Percentiles rank a stretch among this genome's conserved stretches.
phyloP scores from a whole-genome alignment of 1,140 invertebrate genomes.

The Atopsyche davidsoni region DNA sequence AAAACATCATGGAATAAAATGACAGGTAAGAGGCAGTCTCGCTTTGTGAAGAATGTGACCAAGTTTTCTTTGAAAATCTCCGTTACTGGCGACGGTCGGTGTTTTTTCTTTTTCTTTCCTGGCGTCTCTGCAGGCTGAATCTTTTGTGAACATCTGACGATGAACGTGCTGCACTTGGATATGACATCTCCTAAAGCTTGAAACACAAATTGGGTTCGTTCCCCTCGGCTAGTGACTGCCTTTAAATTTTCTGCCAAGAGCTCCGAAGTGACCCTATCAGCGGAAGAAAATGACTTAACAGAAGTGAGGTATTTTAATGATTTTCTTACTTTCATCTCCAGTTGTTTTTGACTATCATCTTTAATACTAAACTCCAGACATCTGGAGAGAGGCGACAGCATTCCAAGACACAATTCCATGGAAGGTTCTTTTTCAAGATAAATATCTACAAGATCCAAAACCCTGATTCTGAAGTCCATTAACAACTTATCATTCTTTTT shows the following conservation, averaged over 20 bases:
- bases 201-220: slow-evolving; percentile 55
- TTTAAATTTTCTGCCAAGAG: slow-evolving; percentile 53
- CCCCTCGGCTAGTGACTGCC: slow-evolving; percentile 57
- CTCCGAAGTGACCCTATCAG: slow-evolving; percentile 50
- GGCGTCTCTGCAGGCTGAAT: slow-evolving; percentile 31
- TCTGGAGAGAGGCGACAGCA: slow-evolving; percentile 59
- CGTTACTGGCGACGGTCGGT: slow-evolving; percentile 36
- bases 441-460: slow-evolving; percentile 63
- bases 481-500: slow-evolving; percentile 57
- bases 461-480: slow-evolving; percentile 63
- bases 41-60: slow-evolving; percentile 53
- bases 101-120: slow-evolving; percentile 37
- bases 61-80: slow-evolving; percentile 50
- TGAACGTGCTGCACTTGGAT: slow-evolving; percentile 58
- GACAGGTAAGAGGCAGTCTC: slow-evolving; percentile 57
- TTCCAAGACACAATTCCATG: slow-evolving; percentile 59
- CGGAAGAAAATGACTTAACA: slow-evolving; percentile 56
- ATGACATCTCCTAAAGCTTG: slow-evolving; percentile 63
- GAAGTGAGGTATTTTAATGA: slow-evolving; percentile 56
- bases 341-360: slow-evolving; percentile 59
- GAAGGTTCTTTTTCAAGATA: slow-evolving; percentile 61
- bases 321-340: slow-evolving; percentile 55
- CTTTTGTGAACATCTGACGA: slow-evolving; percentile 55
- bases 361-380: slow-evolving; percentile 61
- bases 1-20: slow-evolving; percentile 59